A percentile compares a stretch with the other conserved stretches of the same genome.
These are phyloP conservation scores for Euglossa dilemma DNA, from an alignment of 1,140 invertebrate species.

Conservation along the genomic window DNA sequence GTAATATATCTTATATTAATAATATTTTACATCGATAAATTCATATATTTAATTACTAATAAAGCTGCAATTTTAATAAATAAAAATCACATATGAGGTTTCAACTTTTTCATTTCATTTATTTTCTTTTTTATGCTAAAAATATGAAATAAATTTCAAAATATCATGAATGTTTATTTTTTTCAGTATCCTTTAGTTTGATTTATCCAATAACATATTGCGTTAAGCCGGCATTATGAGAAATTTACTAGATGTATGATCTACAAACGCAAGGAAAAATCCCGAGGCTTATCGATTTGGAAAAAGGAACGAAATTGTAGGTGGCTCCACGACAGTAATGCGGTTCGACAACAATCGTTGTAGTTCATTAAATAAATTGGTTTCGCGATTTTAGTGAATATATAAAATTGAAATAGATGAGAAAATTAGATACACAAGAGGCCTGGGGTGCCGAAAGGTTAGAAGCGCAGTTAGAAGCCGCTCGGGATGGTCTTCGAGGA, in stretches of 20 bases:
- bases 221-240: not conserved
- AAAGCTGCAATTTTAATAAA: not conserved
- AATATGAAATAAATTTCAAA: not conserved
- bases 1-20: not conserved
- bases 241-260: slow-evolving; percentile 29
- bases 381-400: slow-evolving; percentile 10
- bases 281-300: slow-evolving; percentile 52
- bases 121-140: not conserved
- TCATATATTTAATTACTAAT: not conserved
- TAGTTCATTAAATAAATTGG: slow-evolving; percentile 36
- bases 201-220: not conserved
- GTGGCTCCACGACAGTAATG: slow-evolving; percentile 54
- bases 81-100: not conserved
- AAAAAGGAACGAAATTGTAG: slow-evolving; percentile 44
- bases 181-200: not conserved
- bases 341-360: slow-evolving; percentile 45
- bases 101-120: too few relatives aligned
- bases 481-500: slow-evolving; percentile 78
- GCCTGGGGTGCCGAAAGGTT: slow-evolving; percentile 77
- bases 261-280: slow-evolving; percentile 20
- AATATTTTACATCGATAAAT: not conserved
- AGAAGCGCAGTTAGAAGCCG: slow-evolving; percentile 78
- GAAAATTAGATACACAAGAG: slow-evolving; percentile 77
- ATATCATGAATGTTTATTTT: not conserved
- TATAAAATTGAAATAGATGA: slow-evolving; percentile 65